Base-by-base conservation (phyloP, 2,113 vertebrate genomes). In the Orycteropus afer region DNA sequence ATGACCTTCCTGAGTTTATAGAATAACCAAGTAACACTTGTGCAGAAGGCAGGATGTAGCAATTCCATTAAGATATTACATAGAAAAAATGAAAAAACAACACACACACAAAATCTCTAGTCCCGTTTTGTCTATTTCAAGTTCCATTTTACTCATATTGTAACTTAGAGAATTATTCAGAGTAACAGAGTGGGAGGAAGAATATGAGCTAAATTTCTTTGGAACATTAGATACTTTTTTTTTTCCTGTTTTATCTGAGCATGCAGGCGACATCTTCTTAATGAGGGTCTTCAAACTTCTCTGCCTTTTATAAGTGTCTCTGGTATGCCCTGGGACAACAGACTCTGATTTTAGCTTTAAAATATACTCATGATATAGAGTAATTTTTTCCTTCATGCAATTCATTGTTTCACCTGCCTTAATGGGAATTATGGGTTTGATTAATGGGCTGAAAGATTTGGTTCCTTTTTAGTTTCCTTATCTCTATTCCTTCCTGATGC, bases 321-420 rank as follows among this genome's bases (percentile, higher is more conserved):
- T 34, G 0, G 53, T 67, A 67, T 90, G 42, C 86, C 82, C 86
- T 51, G 27, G 34, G 63, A 96, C 53, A 74, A 63, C 23, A 83
- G 55, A 51, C 29, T n/a, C 71, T 93, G 96, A 92, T 90, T 95
- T 92, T 93, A 93, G 93, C 94, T 96, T 95, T 96, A 92, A 96
- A 97, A 95, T 95, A 81, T 74, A 82, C 82, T 96, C 57, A 51
- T 40, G 80, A 97, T 93, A 94, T 49, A 92, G 51, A 92, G 45
- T 89, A 80, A 34, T 91, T 89, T 95, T 97, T 93, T 86, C 47
- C 71, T 53, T 81, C 76, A 76, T 34, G 13, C 59, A 67, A 32
- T 79, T 91, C 93, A 96, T 96, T 97, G 96, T 96, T 92, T 95
- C 96, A 95, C 92, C 95, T 95, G 89, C 71, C 73, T 96, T 95